Conservation (phyloP, 2,113 vertebrate species). For the Triplophysa rosa region DNA sequence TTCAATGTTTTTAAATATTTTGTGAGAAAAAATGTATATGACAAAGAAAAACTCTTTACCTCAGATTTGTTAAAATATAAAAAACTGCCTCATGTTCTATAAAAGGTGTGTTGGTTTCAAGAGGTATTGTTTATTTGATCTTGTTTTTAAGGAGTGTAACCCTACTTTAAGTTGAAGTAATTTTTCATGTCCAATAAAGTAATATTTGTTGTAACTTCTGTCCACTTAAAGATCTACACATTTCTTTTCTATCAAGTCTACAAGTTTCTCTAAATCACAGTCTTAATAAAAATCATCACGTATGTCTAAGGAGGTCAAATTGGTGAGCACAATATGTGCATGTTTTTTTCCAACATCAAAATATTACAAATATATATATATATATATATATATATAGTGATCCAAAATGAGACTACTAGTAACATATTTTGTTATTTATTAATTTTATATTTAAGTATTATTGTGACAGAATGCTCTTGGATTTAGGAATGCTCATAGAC, state of each 20-base stretch:
- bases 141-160: constrained; percentile 74
- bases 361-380: no score
- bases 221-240: constrained; percentile 43
- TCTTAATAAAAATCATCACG: no score
- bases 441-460: no score
- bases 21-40: constrained; percentile 72
- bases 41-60: constrained; percentile 79
- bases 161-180: constrained; percentile 72
- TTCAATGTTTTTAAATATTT: constrained; percentile 76
- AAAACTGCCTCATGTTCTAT: constrained; percentile 79
- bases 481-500: no score
- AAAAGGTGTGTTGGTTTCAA: constrained; percentile 73
- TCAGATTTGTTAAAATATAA: constrained; percentile 77
- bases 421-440: no score
- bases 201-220: constrained; percentile 73
- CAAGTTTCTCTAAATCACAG: background rate
- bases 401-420: no score
- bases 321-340: no score
- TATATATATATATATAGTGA: no score
- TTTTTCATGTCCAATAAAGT: constrained; percentile 83
- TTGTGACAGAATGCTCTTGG: no score
- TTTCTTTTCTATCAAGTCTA: no score
- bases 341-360: no score
- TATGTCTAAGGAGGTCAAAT: no score
- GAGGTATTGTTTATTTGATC: constrained; percentile 65